Conservation (phyloP, 2,797 vertebrate species). For the Acropternis orthonyx region DNA sequence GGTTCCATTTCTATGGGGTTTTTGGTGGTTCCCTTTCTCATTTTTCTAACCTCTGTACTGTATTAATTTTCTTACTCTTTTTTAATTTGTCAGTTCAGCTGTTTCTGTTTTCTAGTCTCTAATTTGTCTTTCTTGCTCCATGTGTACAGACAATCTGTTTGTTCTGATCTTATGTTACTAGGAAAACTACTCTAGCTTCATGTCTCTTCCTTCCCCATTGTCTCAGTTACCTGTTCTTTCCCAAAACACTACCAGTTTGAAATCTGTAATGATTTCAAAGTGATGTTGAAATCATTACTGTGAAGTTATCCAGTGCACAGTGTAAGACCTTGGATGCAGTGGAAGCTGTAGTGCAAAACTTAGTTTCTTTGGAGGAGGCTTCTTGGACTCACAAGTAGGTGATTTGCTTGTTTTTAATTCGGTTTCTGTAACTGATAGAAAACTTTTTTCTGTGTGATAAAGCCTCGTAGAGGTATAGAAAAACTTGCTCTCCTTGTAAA, state of each 20-base stretch:
- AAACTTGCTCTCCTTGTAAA: background rate
- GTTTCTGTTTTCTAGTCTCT: background rate
- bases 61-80: background rate
- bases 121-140: background rate
- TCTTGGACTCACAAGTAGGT: background rate
- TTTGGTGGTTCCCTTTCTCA: background rate
- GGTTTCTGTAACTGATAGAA: background rate
- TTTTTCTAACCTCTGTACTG: background rate
- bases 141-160: background rate
- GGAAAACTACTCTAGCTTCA: background rate
- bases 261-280: background rate
- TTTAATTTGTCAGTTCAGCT: background rate
- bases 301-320: background rate
- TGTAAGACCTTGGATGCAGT: background rate
- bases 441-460: background rate
- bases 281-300: background rate
- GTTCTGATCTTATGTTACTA: background rate
- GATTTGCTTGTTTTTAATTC: background rate
- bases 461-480: background rate
- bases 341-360: background rate
- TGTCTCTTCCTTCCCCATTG: accelerated
- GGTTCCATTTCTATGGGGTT: background rate
- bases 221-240: background rate
- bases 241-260: background rate
- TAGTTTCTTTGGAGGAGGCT: background rate